phyloP scores from a whole-genome alignment of 2,113 vertebrate species.

The Hymenochirus boettgeri region DNA sequence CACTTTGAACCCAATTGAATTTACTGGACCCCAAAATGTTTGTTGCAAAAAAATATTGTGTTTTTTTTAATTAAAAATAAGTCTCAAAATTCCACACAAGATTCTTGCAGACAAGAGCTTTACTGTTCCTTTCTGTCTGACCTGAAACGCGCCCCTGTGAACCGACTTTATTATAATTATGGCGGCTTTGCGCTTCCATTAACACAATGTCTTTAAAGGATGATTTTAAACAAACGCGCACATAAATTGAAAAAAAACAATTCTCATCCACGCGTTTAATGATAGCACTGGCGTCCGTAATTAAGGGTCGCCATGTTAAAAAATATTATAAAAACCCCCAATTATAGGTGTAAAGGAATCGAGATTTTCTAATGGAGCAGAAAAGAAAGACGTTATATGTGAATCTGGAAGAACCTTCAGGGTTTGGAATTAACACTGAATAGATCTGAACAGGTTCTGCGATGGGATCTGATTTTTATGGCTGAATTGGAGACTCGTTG shows the following conservation, averaged over 20 bases:
- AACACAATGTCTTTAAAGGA: conserved; percentile 33
- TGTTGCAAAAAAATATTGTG: no score
- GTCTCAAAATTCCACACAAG: no score
- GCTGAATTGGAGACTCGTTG: conserved; percentile 18
- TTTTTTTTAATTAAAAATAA: no score
- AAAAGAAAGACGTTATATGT: conserved; percentile 26
- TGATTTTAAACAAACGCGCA: conserved; percentile 9
- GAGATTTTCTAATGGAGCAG: conserved; percentile 17
- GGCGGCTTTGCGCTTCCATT: no score
- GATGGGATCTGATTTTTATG: conserved; percentile 19
- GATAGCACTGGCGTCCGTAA: conserved; percentile 36
- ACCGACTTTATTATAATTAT: no score
- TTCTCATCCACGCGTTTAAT: conserved; percentile 33
- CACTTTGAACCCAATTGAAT: no score
- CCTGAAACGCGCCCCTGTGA: no score
- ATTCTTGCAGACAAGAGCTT: no score
- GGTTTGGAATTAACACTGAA: conserved; percentile 4
- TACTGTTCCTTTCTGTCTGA: no score
- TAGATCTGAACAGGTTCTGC: conserved; percentile 17
- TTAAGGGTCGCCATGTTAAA: conserved; percentile 35
- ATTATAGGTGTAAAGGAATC: conserved; percentile 35
- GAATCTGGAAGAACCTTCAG: conserved; percentile 15
- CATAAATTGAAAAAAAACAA: no score
- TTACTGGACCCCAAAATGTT: no score
- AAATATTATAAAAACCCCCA: conserved; percentile 34